Conservation (phyloP, 2,888 invertebrate genomes). For the Auanema sp. region DNA sequence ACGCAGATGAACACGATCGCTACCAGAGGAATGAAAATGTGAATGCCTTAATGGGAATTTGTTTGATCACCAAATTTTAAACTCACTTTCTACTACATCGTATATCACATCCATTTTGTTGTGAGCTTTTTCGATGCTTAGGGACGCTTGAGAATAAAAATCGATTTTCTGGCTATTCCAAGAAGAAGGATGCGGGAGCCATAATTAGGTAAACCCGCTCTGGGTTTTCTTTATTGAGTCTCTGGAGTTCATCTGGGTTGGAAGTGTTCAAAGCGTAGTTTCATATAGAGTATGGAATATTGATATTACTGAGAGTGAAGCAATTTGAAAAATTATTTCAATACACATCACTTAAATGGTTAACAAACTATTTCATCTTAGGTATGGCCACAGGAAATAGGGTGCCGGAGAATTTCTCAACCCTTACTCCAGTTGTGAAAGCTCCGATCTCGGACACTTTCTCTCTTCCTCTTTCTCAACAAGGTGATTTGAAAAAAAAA, state of each 20-base stretch:
- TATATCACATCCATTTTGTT: constrained; percentile 41
- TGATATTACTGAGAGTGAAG: too few relatives aligned
- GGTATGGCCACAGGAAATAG: constrained; percentile 52
- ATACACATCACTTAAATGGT: too few relatives aligned
- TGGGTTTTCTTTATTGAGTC: too few relatives aligned
- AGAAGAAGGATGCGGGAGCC: constrained; percentile 1
- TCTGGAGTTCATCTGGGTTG: too few relatives aligned
- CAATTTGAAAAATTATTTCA: too few relatives aligned
- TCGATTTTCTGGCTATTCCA: too few relatives aligned
- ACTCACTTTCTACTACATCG: constrained; percentile 44
- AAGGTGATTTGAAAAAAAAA: constrained; percentile 23
- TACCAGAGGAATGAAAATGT: constrained; percentile 53
- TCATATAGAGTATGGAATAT: too few relatives aligned
- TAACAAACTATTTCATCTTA: background rate
- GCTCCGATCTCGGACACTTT: constrained; percentile 49
- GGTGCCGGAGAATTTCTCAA: constrained; percentile 43
- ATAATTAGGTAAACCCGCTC: too few relatives aligned
- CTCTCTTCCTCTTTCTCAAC: constrained; percentile 49
- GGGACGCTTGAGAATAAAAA: too few relatives aligned
- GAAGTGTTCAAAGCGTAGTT: too few relatives aligned
- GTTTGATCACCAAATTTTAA: background rate
- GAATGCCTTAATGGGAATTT: constrained; percentile 40
- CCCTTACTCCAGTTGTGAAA: constrained; percentile 47
- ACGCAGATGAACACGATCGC: constrained; percentile 44
- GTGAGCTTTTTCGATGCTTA: background rate